Conservation (phyloP, 2,888 invertebrate species). For the Lasioglossum calceatum region DNA sequence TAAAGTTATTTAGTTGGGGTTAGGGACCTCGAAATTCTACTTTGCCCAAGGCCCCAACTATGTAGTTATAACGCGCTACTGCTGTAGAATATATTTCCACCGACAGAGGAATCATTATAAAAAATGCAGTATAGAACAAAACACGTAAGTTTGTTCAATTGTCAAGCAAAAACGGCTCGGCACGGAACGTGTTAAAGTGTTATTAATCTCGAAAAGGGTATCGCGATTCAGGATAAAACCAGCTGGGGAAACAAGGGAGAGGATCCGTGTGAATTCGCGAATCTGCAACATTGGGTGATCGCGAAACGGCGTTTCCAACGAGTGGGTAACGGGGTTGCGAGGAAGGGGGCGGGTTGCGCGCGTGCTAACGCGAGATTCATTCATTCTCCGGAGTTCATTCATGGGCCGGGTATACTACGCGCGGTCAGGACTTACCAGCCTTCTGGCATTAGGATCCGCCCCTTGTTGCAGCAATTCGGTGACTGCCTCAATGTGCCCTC, state of each 20-base stretch:
- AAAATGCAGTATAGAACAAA: no score
- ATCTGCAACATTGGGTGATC: constrained; percentile 17
- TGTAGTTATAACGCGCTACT: no score
- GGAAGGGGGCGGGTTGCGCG: constrained; percentile 27
- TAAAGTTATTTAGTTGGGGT: no score
- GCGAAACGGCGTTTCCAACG: constrained; percentile 26
- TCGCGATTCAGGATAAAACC: not conserved
- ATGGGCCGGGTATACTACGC: constrained; percentile 39
- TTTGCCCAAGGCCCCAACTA: no score
- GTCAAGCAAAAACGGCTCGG: no score
- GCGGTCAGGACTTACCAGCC: constrained; percentile 87
- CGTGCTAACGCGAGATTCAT: constrained; percentile 38
- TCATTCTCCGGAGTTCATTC: constrained; percentile 55
- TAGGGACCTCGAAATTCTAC: no score
- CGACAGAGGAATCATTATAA: no score
- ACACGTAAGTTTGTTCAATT: no score
- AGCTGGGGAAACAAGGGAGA: not conserved
- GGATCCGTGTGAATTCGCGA: not conserved
- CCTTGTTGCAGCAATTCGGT: constrained; percentile 95
- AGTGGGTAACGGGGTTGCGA: constrained; percentile 43
- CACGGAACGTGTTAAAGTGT: no score
- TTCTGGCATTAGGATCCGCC: constrained; percentile 93
- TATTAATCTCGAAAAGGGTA: not conserved
- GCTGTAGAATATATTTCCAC: no score
- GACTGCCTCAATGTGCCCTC: constrained; percentile 95